Evolutionary conservation across 2,797 vertebrate genomes (phyloP).

Genomic region (Catostomus latipinnis): DNA sequence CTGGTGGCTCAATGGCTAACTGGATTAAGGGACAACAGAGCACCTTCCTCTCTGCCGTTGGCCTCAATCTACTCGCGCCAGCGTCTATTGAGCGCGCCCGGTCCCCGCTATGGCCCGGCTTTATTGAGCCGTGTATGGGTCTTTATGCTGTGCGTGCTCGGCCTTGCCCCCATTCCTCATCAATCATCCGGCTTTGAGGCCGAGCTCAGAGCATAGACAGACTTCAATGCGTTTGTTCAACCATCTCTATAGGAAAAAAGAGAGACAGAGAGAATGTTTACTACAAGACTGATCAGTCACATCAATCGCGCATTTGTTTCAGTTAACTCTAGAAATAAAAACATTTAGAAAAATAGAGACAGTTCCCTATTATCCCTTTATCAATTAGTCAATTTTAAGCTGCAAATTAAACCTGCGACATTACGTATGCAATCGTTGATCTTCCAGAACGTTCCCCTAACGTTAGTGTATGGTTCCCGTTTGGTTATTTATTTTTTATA

Average conservation of each 20-base stretch:
- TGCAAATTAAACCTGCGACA: not conserved
- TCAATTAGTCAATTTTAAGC: not conserved
- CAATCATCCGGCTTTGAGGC: slow-evolving; percentile 97
- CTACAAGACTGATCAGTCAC: slow-evolving; percentile 42
- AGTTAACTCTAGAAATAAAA: slow-evolving; percentile 15
- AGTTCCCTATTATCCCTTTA: not conserved
- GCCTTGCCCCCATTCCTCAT: slow-evolving; percentile 97
- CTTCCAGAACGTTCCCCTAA: not conserved
- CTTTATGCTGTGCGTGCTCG: slow-evolving; percentile 92
- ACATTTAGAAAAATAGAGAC: slow-evolving; percentile 18
- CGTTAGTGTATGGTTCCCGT: not conserved
- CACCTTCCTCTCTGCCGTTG: slow-evolving; percentile 89
- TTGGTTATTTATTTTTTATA: not conserved
- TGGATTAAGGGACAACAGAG: slow-evolving; percentile 98
- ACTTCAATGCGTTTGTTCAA: slow-evolving; percentile 90
- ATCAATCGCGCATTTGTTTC: slow-evolving; percentile 29
- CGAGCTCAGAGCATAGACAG: slow-evolving; percentile 88
- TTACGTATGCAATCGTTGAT: not conserved
- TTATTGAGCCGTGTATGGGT: slow-evolving; percentile 93
- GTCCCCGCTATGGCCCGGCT: slow-evolving; percentile 91
- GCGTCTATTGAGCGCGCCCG: slow-evolving; percentile 89
- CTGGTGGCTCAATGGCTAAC: slow-evolving; percentile 94
- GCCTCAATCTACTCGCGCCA: slow-evolving; percentile 80
- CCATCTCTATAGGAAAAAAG: slow-evolving; percentile 77
- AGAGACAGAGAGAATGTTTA: slow-evolving; percentile 68